Evolutionary conservation across 2,888 invertebrate genomes (phyloP).

Genomic region (Temnothorax ravouxi): DNA sequence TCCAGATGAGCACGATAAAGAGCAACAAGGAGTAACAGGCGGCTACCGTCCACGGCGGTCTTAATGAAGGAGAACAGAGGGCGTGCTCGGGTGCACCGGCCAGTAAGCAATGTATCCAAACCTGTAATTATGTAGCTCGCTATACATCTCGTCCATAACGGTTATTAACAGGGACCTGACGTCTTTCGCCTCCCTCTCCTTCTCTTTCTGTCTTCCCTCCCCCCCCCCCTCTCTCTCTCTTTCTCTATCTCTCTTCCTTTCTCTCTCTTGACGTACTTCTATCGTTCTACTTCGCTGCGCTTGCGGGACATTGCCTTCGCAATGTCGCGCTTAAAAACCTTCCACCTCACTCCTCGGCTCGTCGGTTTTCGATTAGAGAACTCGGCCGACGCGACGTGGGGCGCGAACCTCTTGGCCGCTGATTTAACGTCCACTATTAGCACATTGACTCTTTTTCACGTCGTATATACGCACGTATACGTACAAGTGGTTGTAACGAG

Average conservation of each 20-base stretch:
- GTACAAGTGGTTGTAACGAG: not conserved
- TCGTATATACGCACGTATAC: not conserved
- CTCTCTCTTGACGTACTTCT: slow-evolving; percentile 25
- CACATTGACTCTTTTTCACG: not conserved
- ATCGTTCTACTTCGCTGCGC: slow-evolving; percentile 62
- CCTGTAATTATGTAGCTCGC: slow-evolving; percentile 83
- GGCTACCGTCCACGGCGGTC: slow-evolving; percentile 83
- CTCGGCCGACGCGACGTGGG: not conserved
- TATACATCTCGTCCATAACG: slow-evolving; percentile 82
- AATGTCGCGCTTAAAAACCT: slow-evolving; percentile 53
- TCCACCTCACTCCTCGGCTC: slow-evolving; percentile 1
- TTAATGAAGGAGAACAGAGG: slow-evolving; percentile 85
- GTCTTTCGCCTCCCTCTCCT: slow-evolving; percentile 73
- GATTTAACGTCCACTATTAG: slow-evolving; percentile 24
- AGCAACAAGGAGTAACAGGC: slow-evolving; percentile 87
- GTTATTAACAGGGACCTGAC: slow-evolving; percentile 83
- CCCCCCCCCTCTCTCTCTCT: slow-evolving; percentile 9
- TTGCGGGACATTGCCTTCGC: slow-evolving; percentile 60
- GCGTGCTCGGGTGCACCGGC: slow-evolving; percentile 85
- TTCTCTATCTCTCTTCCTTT: slow-evolving; percentile 22
- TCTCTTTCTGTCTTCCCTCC: too few species aligned
- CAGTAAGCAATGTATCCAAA: slow-evolving; percentile 84
- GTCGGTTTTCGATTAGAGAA: slow-evolving; percentile 47
- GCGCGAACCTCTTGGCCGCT: not conserved
- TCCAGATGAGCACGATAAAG: slow-evolving; percentile 92